Base-by-base conservation (phyloP, 1,140 invertebrate species). In the Drosophila rufa region DNA sequence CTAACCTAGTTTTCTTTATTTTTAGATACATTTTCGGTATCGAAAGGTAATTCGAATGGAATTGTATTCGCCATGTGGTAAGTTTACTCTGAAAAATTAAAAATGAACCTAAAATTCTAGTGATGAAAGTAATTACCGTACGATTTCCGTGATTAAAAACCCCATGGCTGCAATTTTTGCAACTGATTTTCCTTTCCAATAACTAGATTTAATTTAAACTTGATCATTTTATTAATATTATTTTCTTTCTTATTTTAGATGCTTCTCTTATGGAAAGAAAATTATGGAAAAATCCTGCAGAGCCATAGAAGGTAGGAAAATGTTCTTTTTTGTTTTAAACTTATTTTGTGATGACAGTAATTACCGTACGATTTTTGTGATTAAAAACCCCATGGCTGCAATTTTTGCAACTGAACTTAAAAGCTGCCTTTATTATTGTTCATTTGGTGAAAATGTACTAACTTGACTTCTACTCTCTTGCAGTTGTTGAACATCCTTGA, bases 41-140 rank as follows among this genome's bases (percentile, higher is more conserved):
- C 3, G n/a, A 11, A 45, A 6, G 6, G 2, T 17, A 2, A 45
- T 11, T 42, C 3, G 2, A 36, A 30, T 11, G 0, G 9, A 43
- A 25, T 11, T 36, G 0, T 4, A 0, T 1, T 17, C 2, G 7
- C 4, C 2, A 43, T 36, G 22, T 36, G 62, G 75, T 77, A 77
- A 53, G 55, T 56, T 43, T 27, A 3, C 3, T 7, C 8, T 15
- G 0, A 14, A 14, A n/a, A 12, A 22, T 8, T 2, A 15, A n/a
- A 11, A 45, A 0, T 1, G 1, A 53, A 25, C 0, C 8, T 27
- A 1, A 5, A 17, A 40, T 58, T 40, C n/a, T 61, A 22, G 22
- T 76, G 80, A 84, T 89, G 84, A 89, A 58, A 55, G 80, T 75
- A 89, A 91, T 85, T 90, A 90, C 80, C 84, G 80, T 90, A 85